A percentile compares a stretch with the other conserved stretches of the same genome.
Evolutionary conservation across 2,797 vertebrate species (phyloP).

Genomic region (Borostomias antarcticus): DNA sequence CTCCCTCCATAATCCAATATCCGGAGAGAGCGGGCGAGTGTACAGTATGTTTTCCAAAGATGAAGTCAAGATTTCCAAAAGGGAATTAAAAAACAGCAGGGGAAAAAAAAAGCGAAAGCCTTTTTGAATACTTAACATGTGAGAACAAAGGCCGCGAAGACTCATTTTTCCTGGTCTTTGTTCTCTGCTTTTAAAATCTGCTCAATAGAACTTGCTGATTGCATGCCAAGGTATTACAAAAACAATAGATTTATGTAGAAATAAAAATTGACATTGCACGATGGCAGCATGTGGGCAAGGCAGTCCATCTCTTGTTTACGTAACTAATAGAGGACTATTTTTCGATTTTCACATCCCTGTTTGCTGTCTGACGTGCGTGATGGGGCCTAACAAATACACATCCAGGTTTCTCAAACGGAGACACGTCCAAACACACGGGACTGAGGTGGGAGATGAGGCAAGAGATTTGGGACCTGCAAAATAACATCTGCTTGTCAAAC

Average conservation of each 20-base stretch:
- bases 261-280: neutral
- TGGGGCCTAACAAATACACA: constrained; percentile 35
- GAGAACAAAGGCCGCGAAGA: constrained; percentile 44
- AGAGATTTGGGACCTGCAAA: constrained; percentile 71
- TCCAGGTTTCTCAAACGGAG: constrained; percentile 44
- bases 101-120: constrained; percentile 32
- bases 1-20: constrained; percentile 76
- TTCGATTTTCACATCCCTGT: constrained; percentile 30
- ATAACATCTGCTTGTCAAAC: constrained; percentile 70
- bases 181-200: constrained; percentile 43
- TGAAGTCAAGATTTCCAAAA: constrained; percentile 61
- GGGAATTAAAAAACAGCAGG: constrained; percentile 42
- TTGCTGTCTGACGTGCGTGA: constrained; percentile 32
- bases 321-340: constrained; percentile 28
- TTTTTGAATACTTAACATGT: constrained; percentile 48
- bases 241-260: constrained; percentile 23
- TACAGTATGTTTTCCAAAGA: constrained; percentile 59
- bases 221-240: constrained; percentile 34
- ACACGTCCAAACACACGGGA: constrained; percentile 37
- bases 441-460: constrained; percentile 66
- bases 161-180: constrained; percentile 38
- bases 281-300: constrained; percentile 29
- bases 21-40: constrained; percentile 55
- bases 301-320: constrained; percentile 38
- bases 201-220: constrained; percentile 43